These are phyloP conservation scores for Beaufortia kweichowensis DNA, from an alignment of 2,113 vertebrate genomes.

Conservation along the genomic window DNA sequence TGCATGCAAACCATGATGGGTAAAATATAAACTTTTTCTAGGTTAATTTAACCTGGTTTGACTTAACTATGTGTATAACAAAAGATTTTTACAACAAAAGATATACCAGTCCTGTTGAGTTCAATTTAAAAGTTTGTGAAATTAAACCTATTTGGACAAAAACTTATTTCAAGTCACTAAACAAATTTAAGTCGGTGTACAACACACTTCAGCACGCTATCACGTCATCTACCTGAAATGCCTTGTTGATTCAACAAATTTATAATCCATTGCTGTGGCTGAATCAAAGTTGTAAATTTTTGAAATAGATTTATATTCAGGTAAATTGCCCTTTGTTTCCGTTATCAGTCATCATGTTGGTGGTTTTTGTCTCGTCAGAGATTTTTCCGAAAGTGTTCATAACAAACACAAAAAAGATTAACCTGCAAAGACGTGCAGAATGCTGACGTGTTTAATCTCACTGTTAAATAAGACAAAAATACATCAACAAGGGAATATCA, in stretches of 20 bases:
- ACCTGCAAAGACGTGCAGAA: slow-evolving; percentile 24
- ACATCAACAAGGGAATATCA: too few species aligned
- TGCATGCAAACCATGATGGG: too few species aligned
- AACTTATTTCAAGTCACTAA: background rate
- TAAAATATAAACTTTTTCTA: too few species aligned
- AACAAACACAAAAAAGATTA: slow-evolving; percentile 48
- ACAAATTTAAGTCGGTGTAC: background rate
- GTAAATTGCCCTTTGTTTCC: background rate
- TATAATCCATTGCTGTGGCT: slow-evolving; percentile 11
- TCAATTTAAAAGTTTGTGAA: too few species aligned
- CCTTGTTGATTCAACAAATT: slow-evolving; percentile 11
- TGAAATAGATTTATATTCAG: background rate
- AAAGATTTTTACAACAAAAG: too few species aligned
- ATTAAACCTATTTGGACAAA: background rate
- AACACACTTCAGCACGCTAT: background rate
- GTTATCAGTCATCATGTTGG: slow-evolving; percentile 20
- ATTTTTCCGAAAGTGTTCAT: slow-evolving; percentile 31
- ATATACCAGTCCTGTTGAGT: too few species aligned
- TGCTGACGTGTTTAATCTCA: background rate
- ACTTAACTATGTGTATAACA: too few species aligned
- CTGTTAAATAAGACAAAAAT: background rate
- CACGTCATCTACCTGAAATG: background rate
- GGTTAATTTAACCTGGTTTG: too few species aligned
- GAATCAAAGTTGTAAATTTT: background rate
- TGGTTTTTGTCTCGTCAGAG: background rate